phyloP scores from a whole-genome alignment of 1,140 invertebrate genomes.

The Neodiprion fabricii region DNA sequence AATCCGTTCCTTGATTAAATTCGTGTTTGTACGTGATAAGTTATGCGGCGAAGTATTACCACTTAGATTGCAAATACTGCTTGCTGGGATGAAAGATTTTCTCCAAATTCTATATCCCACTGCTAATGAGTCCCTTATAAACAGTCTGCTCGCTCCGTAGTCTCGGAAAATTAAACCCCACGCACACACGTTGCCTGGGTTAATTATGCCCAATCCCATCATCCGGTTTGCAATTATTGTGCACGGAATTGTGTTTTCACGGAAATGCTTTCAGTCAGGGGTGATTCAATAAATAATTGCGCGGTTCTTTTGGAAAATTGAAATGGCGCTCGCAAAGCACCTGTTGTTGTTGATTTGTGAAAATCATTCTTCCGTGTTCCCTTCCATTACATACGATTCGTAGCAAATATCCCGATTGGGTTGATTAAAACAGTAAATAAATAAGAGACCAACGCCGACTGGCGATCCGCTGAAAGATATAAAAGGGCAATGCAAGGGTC shows the following conservation, averaged over 20 bases:
- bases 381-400: too few relatives aligned
- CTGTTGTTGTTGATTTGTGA: too few relatives aligned
- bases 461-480: background rate
- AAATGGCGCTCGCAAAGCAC: too few relatives aligned
- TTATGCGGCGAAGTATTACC: slow-evolving; percentile 4
- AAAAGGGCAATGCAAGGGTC: background rate
- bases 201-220: too few relatives aligned
- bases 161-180: background rate
- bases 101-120: background rate
- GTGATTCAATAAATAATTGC: too few relatives aligned
- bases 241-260: too few relatives aligned
- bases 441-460: background rate
- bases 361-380: too few relatives aligned
- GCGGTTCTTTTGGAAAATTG: too few relatives aligned
- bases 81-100: background rate
- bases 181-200: background rate
- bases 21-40: slow-evolving; percentile 9
- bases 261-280: too few relatives aligned
- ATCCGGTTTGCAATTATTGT: too few relatives aligned
- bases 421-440: too few relatives aligned
- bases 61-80: slow-evolving; percentile 3
- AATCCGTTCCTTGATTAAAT: slow-evolving; percentile 14
- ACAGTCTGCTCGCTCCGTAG: background rate
- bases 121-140: background rate
- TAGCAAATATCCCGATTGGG: too few relatives aligned